Evolutionary conservation across 92 coral and sea anemone genomes (phyloP).

Genomic region (Montipora capitata): DNA sequence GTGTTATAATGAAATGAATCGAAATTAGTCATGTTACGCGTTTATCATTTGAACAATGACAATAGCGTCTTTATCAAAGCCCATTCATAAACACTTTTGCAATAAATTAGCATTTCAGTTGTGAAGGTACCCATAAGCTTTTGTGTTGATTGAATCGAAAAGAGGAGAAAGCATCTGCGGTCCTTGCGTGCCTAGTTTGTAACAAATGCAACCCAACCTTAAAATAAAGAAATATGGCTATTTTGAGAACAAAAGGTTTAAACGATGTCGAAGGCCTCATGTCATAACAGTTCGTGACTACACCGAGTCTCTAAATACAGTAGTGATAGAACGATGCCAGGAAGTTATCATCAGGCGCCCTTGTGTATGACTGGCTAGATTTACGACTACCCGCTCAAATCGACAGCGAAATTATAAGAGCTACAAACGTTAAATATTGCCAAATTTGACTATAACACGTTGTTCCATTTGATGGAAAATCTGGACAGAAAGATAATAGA

Average conservation of each 20-base stretch:
- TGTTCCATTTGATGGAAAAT: no score
- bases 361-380: no score
- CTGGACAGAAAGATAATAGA: no score
- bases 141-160: neutral
- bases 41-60: neutral
- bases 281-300: no score
- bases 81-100: neutral
- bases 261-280: neutral
- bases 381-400: no score
- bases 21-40: neutral
- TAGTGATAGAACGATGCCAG: neutral
- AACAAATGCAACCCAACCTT: neutral
- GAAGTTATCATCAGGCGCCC: no score
- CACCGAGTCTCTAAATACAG: no score
- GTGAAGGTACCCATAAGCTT: neutral
- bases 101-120: neutral
- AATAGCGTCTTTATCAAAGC: neutral
- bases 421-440: no score
- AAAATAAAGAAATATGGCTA: neutral
- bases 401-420: no score
- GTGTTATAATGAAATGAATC: neutral
- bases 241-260: neutral
- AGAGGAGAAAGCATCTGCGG: neutral
- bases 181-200: neutral
- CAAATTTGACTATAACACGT: no score